These are phyloP conservation scores for Montipora efflorescens DNA, from an alignment of 64 coral and sea anemone genomes.

Conservation along the genomic window DNA sequence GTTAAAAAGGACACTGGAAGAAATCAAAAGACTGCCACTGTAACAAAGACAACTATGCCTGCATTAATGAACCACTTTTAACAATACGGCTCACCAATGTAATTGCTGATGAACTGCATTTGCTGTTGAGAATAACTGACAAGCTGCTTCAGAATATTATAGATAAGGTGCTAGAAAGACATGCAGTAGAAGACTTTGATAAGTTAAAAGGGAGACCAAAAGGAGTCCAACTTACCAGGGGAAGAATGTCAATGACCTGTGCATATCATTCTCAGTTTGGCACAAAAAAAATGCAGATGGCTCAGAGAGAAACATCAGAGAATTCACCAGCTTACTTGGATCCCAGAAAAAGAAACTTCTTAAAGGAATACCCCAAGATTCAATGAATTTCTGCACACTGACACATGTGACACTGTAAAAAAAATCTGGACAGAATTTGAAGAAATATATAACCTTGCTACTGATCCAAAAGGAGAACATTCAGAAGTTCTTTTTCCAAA, in stretches of 20 bases:
- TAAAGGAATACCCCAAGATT: slow-evolving; percentile 19
- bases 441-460: not conserved
- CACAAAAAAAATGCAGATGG: slow-evolving; percentile 63
- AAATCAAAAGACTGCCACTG: slow-evolving; percentile 1
- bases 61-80: slow-evolving; percentile 29
- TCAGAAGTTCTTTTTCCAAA: slow-evolving; percentile 3
- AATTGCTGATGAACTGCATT: slow-evolving; percentile 35
- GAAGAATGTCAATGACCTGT: slow-evolving; percentile 10
- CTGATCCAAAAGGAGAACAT: not conserved
- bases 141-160: slow-evolving; percentile 58
- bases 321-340: slow-evolving; percentile 54
- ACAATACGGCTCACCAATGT: slow-evolving; percentile 14
- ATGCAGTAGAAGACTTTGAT: slow-evolving; percentile 48
- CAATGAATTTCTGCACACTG: slow-evolving; percentile 34
- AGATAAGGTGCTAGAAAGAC: slow-evolving; percentile 41
- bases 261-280: slow-evolving; percentile 54
- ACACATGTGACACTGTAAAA: slow-evolving; percentile 24
- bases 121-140: slow-evolving; percentile 36
- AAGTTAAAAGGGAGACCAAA: slow-evolving; percentile 30
- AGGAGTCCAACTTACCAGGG: slow-evolving; percentile 8
- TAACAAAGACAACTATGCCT: slow-evolving; percentile 23
- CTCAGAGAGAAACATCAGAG: slow-evolving; percentile 33
- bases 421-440: slow-evolving; percentile 65
- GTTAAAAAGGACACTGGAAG: slow-evolving; percentile 1
- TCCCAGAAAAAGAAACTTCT: slow-evolving; percentile 36